Conservation (phyloP, 2,888 invertebrate genomes). For the Didymodactylos carnosus region DNA sequence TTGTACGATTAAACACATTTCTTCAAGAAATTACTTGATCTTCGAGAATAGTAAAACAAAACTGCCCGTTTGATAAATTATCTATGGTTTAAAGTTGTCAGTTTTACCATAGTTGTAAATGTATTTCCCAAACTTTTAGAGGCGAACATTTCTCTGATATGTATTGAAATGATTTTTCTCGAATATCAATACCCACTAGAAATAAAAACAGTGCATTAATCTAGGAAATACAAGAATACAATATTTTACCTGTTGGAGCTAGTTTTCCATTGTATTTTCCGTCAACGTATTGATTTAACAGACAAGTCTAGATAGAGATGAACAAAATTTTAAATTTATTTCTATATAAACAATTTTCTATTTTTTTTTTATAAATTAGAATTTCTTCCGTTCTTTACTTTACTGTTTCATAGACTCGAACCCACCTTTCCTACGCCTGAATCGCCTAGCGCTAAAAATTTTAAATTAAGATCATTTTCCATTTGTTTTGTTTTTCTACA, state of each 20-base stretch:
- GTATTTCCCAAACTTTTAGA: background rate
- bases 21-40: too few species aligned
- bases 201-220: too few species aligned
- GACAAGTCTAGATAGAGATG: slow-evolving; percentile 46
- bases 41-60: too few species aligned
- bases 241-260: slow-evolving; percentile 91
- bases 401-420: too few species aligned
- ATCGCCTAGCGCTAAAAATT: slow-evolving; percentile 6
- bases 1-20: too few species aligned
- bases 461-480: background rate
- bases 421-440: slow-evolving; percentile 9
- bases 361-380: too few species aligned
- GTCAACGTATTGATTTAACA: slow-evolving; percentile 82
- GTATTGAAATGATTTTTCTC: slow-evolving; percentile 49
- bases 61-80: background rate
- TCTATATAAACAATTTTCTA: background rate
- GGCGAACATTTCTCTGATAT: background rate
- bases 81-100: too few species aligned
- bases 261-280: slow-evolving; percentile 72
- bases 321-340: background rate
- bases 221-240: too few species aligned
- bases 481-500: too few species aligned
- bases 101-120: slow-evolving; percentile 8
- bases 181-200: slow-evolving; percentile 89
- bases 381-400: too few species aligned